Conservation (phyloP, 2,888 invertebrate species). For the Drosophila pseudotalamancana region DNA sequence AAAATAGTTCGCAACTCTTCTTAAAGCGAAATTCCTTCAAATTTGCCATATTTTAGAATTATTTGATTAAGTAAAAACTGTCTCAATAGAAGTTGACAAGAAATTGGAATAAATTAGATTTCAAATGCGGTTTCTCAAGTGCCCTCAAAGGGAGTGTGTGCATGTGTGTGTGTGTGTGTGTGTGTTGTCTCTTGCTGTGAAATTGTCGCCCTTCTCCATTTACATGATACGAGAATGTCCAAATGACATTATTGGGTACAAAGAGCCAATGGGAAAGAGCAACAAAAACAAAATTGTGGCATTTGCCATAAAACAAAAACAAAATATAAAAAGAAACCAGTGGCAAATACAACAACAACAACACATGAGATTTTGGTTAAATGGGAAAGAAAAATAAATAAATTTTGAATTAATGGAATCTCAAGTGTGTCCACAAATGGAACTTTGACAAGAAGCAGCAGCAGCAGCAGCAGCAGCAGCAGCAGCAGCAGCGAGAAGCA, state of each 20-base stretch:
- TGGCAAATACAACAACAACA: conserved; percentile 39
- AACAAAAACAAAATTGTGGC: conserved; percentile 49
- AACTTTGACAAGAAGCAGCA: conserved; percentile 52
- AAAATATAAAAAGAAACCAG: conserved; percentile 53
- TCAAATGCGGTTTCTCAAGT: conserved; percentile 10
- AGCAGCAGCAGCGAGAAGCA: neutral
- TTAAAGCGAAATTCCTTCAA: no score
- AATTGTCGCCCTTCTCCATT: conserved; percentile 29
- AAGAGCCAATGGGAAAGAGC: conserved; percentile 33
- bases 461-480: conserved; percentile 11
- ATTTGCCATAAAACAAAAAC: conserved; percentile 49
- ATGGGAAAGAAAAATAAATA: conserved; percentile 69
- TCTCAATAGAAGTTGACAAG: neutral
- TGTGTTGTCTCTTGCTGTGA: conserved; percentile 20
- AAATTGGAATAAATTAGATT: neutral
- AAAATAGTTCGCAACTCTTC: no score
- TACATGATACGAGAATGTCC: conserved; percentile 45
- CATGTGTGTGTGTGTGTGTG: neutral
- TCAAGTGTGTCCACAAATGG: conserved; percentile 80
- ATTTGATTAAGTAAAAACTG: neutral
- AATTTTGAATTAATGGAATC: conserved; percentile 79
- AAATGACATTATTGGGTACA: conserved; percentile 57
- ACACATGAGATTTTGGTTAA: conserved; percentile 37
- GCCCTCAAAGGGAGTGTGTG: neutral
- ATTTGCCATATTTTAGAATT: neutral